A percentile compares a stretch with the other conserved stretches of the same genome.
phyloP scores from a whole-genome alignment of 2,888 invertebrate genomes.

The Arctia plantaginis region DNA sequence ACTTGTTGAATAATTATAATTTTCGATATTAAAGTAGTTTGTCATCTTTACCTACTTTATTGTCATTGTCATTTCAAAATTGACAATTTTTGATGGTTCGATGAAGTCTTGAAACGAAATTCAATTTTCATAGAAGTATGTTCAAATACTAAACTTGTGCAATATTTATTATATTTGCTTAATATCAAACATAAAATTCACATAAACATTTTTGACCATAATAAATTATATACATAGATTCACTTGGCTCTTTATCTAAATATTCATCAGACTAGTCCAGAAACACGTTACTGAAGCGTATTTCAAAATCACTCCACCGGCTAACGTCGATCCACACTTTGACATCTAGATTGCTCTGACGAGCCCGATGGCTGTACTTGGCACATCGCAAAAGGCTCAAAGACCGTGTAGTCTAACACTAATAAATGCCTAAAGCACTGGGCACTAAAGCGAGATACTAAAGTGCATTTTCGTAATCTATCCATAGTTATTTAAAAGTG shows the following conservation, averaged over 20 bases:
- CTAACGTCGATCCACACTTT: constrained; percentile 26
- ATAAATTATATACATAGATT: not conserved
- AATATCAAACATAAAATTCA: not conserved
- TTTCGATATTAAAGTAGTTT: no score
- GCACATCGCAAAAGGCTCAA: constrained; percentile 21
- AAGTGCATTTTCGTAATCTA: constrained; percentile 9
- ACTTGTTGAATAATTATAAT: no score
- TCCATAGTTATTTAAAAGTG: not conserved
- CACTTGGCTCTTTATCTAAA: not conserved
- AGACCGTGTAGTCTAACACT: constrained; percentile 13
- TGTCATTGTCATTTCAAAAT: no score
- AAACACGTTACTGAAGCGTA: constrained; percentile 9
- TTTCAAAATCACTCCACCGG: constrained; percentile 17
- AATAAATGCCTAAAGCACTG: constrained; percentile 30
- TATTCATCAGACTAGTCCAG: not conserved
- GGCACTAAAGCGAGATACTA: not conserved
- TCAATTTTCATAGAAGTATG: not conserved
- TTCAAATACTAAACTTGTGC: not conserved
- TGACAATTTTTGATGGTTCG: no score
- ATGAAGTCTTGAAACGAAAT: no score
- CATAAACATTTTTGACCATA: not conserved
- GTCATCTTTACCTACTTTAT: no score
- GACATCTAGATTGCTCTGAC: constrained; percentile 23
- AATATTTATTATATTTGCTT: not conserved
- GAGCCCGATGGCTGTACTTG: constrained; percentile 14